phyloP scores from a whole-genome alignment of 23 tunicate genomes.

The Trididemnum miniatum region DNA sequence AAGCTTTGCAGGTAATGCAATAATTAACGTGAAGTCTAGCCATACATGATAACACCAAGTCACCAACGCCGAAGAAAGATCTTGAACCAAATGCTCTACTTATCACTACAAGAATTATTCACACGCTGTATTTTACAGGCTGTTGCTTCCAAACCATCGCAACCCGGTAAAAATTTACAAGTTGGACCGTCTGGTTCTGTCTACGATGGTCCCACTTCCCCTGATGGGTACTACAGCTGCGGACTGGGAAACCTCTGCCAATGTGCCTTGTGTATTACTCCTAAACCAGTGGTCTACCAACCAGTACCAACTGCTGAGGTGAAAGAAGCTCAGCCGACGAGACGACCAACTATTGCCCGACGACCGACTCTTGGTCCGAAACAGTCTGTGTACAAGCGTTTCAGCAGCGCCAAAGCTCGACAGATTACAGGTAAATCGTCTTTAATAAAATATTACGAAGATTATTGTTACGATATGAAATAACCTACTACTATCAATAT shows the following conservation, averaged over 20 bases:
- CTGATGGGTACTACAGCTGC: constrained; percentile 57
- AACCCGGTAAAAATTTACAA: constrained; percentile 25
- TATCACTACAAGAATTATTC: too few relatives aligned
- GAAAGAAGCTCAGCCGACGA: not conserved
- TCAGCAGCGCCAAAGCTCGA: constrained; percentile 51
- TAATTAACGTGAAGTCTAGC: not conserved
- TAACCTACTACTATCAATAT: too few relatives aligned
- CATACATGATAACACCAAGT: too few relatives aligned
- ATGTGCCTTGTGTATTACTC: constrained; percentile 43
- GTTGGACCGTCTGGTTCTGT: constrained; percentile 25
- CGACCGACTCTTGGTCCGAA: constrained; percentile 14
- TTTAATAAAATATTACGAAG: too few relatives aligned
- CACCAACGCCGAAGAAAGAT: too few relatives aligned
- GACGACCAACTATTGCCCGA: constrained; percentile 7
- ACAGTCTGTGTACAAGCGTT: constrained; percentile 37
- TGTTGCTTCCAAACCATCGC: constrained; percentile 33
- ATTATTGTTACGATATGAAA: too few relatives aligned
- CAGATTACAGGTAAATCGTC: constrained; percentile 27
- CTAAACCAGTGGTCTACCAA: constrained; percentile 31
- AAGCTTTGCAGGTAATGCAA: constrained; percentile 47
- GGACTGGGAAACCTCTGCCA: constrained; percentile 62
- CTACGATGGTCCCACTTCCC: constrained; percentile 40
- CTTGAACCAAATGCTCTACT: too few relatives aligned
- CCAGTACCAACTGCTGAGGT: constrained; percentile 30
- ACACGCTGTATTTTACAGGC: constrained; percentile 26